Percentiles rank a stretch among this genome's conserved stretches.
Evolutionary conservation across 2,113 vertebrate species (phyloP).

Genomic region (Paralichthys olivaceus): DNA sequence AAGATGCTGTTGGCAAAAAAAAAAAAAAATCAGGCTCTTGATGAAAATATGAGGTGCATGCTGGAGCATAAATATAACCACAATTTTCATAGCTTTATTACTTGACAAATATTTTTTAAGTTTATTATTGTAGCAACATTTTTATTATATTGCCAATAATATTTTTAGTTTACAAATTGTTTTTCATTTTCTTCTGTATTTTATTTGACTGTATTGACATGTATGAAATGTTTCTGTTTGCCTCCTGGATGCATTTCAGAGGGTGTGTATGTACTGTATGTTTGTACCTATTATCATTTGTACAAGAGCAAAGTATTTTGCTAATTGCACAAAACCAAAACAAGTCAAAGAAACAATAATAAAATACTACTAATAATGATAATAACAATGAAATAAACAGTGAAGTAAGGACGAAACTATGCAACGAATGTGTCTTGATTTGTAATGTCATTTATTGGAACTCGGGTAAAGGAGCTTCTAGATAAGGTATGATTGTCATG

Average conservation of each 20-base stretch:
- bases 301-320: slow-evolving; percentile 68
- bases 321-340: slow-evolving; percentile 76
- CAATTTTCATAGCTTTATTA: slow-evolving; percentile 53
- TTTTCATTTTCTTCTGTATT: slow-evolving; percentile 37
- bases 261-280: slow-evolving; percentile 63
- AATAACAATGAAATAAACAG: slow-evolving; percentile 57
- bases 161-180: slow-evolving; percentile 39
- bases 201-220: slow-evolving; percentile 63
- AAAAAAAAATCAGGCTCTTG: slow-evolving; percentile 35
- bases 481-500: background rate
- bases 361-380: slow-evolving; percentile 1
- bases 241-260: slow-evolving; percentile 49
- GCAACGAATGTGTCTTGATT: slow-evolving; percentile 22
- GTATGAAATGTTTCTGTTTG: slow-evolving; percentile 57
- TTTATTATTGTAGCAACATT: slow-evolving; percentile 67
- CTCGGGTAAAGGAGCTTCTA: too few species aligned
- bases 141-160: slow-evolving; percentile 49
- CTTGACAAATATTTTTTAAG: slow-evolving; percentile 66
- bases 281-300: slow-evolving; percentile 72
- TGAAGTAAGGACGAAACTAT: slow-evolving; percentile 62
- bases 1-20: background rate
- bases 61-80: slow-evolving; percentile 64
- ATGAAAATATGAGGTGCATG: slow-evolving; percentile 64
- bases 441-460: background rate
- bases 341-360: slow-evolving; percentile 38